phyloP scores from a whole-genome alignment of 2,888 invertebrate genomes.

The Campopleginae sp. region DNA sequence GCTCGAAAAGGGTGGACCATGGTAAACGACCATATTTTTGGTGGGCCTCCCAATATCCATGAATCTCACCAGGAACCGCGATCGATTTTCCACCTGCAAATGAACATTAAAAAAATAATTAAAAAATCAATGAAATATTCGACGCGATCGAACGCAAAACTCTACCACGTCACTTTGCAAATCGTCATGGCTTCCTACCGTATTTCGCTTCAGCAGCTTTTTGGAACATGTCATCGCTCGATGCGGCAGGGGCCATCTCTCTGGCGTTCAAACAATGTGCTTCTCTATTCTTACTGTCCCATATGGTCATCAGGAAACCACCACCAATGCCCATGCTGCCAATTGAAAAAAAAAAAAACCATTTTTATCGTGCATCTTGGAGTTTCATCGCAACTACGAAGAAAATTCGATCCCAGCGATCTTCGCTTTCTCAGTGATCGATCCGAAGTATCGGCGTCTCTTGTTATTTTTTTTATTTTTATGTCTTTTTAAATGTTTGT shows the following conservation, averaged over 20 bases:
- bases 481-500: too few relatives aligned
- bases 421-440: too few relatives aligned
- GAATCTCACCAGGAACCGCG: constrained; percentile 95
- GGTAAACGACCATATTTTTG: constrained; percentile 89
- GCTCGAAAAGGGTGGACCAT: constrained; percentile 92
- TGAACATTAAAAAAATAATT: background rate
- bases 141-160: background rate
- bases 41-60: constrained; percentile 93
- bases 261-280: constrained; percentile 90
- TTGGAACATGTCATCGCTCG: background rate
- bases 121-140: background rate
- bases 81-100: constrained; percentile 88
- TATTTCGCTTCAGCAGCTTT: background rate
- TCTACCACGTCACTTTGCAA: too few relatives aligned
- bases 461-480: too few relatives aligned
- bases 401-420: too few relatives aligned
- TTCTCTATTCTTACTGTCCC: constrained; percentile 86
- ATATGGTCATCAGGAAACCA: constrained; percentile 94
- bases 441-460: too few relatives aligned
- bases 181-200: background rate
- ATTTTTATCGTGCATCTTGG: too few relatives aligned
- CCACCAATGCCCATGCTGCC: constrained; percentile 94
- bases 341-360: too few relatives aligned
- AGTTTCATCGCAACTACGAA: too few relatives aligned
- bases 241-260: constrained; percentile 84